A percentile compares a stretch with the other conserved stretches of the same genome.
Evolutionary conservation across 2,888 invertebrate genomes (phyloP).

Genomic region (Neoaliturus tenellus): DNA sequence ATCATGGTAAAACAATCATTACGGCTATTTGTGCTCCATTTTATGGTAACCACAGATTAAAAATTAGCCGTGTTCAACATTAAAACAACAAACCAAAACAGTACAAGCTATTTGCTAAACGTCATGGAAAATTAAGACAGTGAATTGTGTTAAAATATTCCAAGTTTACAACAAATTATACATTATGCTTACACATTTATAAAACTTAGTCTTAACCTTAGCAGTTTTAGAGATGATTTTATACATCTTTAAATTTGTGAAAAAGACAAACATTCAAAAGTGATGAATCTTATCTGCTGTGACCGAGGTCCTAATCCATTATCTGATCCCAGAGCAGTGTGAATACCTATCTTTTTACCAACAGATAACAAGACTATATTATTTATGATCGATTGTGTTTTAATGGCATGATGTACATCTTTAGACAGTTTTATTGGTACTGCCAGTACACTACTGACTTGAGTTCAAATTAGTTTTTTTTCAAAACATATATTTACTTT

Average conservation of each 20-base stretch:
- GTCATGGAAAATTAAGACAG: neutral
- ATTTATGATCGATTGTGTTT: too few species aligned
- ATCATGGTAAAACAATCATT: neutral
- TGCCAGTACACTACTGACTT: too few species aligned
- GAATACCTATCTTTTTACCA: too few species aligned
- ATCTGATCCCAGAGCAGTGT: neutral
- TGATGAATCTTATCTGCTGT: neutral
- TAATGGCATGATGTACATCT: too few species aligned
- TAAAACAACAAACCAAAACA: neutral
- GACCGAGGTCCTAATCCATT: neutral
- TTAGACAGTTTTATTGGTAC: too few species aligned
- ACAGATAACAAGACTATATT: too few species aligned
- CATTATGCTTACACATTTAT: conserved; percentile 21
- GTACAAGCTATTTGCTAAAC: too few species aligned
- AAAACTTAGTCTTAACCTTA: conserved; percentile 10
- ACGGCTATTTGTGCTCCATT: conserved; percentile 13
- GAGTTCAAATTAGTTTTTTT: too few species aligned
- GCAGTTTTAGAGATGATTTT: conserved; percentile 18
- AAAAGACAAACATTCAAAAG: neutral
- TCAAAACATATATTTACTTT: too few species aligned
- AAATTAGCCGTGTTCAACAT: neutral
- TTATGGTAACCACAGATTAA: neutral
- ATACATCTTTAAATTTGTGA: conserved; percentile 27
- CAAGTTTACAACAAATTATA: neutral
- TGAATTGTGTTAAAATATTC: neutral